A percentile compares a stretch with the other conserved stretches of the same genome.
phyloP scores from a whole-genome alignment of 2,113 vertebrate species.

The Heliornis fulica region DNA sequence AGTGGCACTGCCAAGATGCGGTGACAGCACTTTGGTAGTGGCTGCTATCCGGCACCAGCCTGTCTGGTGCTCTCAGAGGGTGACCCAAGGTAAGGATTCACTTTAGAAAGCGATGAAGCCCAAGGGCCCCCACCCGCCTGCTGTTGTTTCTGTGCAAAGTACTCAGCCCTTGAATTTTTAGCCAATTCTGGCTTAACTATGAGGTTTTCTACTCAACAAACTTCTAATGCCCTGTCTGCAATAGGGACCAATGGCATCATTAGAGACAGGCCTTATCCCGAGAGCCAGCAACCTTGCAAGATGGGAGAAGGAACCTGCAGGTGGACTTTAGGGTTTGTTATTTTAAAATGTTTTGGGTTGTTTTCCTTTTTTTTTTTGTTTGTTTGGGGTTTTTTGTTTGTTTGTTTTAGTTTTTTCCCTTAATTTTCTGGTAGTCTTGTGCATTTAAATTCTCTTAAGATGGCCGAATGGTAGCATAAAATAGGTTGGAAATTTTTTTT shows the following conservation, averaged over 20 bases:
- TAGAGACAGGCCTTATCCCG: neutral
- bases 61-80: neutral
- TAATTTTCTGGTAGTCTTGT: neutral
- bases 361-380: neutral
- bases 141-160: neutral
- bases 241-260: neutral
- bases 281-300: neutral
- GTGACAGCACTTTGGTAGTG: neutral
- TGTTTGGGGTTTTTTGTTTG: no score
- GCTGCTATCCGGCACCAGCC: neutral
- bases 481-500: neutral
- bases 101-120: neutral
- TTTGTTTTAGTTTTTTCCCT: no score
- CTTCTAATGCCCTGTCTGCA: neutral
- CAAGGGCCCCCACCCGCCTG: fast-evolving
- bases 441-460: neutral
- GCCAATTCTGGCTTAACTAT: neutral
- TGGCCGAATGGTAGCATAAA: neutral
- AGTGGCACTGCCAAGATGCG: neutral
- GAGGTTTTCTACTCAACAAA: neutral
- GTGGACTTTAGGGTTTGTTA: neutral
- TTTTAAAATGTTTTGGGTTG: neutral
- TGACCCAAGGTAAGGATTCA: neutral
- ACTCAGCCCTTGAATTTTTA: neutral
- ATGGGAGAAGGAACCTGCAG: neutral